Percentiles rank a stretch among this genome's conserved stretches.
Evolutionary conservation across 2,797 vertebrate genomes (phyloP).

Genomic region (Synanceia verrucosa): DNA sequence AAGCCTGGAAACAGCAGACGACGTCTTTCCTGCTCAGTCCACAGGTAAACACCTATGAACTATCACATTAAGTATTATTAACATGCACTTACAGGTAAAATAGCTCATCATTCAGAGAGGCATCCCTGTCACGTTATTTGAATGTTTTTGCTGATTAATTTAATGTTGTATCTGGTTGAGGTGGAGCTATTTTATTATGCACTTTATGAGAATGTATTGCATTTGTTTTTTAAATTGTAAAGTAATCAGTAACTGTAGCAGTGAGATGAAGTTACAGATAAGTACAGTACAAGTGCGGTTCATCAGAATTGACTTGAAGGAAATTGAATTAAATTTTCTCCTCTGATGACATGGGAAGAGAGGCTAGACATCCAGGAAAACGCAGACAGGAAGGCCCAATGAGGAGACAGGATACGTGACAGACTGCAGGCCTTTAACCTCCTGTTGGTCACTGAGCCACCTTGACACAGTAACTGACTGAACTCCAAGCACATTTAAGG

Average conservation of each 20-base stretch:
- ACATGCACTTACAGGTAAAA: background rate
- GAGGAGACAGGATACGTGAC: background rate
- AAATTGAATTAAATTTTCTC: background rate
- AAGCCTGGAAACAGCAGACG: background rate
- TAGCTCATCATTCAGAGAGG: background rate
- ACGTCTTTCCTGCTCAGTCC: background rate
- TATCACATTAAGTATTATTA: background rate
- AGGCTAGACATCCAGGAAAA: background rate
- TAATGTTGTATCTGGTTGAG: background rate
- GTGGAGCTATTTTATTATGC: background rate
- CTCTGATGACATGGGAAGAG: background rate
- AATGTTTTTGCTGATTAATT: background rate
- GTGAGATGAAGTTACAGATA: background rate
- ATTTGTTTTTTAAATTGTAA: background rate
- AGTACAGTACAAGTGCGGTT: background rate
- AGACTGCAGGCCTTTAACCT: background rate
- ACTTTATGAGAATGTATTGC: background rate
- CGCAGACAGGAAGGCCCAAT: background rate
- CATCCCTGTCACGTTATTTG: background rate
- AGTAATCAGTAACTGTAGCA: background rate
- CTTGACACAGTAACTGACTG: slow-evolving; percentile 55
- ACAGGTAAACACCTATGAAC: background rate
- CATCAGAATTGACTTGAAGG: background rate
- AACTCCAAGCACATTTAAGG: slow-evolving; percentile 35
- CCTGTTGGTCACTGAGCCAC: slow-evolving; percentile 6